Percentiles rank a stretch among this genome's conserved stretches.
Evolutionary conservation across 2,797 vertebrate species (phyloP).

Genomic region (Gila robusta): DNA sequence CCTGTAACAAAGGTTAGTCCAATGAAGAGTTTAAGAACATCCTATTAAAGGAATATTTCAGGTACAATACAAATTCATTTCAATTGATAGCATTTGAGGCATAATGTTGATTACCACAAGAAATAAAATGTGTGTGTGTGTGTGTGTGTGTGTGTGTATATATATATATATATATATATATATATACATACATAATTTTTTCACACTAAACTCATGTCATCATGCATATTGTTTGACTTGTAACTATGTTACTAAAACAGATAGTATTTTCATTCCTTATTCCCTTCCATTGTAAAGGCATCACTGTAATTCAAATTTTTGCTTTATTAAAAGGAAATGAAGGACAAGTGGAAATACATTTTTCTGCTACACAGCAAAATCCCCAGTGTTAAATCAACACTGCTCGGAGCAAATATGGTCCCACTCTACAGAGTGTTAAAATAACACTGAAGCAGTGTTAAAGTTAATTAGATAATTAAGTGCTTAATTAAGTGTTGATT

Average conservation of each 20-base stretch:
- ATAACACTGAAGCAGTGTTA: too few relatives aligned
- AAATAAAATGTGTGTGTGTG: too few relatives aligned
- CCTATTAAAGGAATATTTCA: background rate
- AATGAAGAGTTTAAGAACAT: conserved; percentile 1
- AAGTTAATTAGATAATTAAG: too few relatives aligned
- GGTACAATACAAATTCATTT: background rate
- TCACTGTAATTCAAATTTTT: background rate
- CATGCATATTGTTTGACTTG: background rate
- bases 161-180: too few relatives aligned
- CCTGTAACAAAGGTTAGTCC: background rate
- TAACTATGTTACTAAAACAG: background rate
- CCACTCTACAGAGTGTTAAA: too few relatives aligned
- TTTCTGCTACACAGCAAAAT: too few relatives aligned
- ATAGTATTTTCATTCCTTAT: background rate
- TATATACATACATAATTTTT: background rate
- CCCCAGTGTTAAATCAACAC: too few relatives aligned
- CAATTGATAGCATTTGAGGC: background rate
- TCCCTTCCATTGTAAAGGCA: background rate
- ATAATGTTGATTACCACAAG: background rate
- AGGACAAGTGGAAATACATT: background rate
- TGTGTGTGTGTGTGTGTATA: too few relatives aligned
- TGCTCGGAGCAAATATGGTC: too few relatives aligned
- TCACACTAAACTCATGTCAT: background rate
- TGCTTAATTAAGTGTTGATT: too few relatives aligned
- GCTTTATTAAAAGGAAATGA: background rate